Evolutionary conservation across 2,797 vertebrate species (phyloP).

Genomic region (Thaleichthys pacificus): DNA sequence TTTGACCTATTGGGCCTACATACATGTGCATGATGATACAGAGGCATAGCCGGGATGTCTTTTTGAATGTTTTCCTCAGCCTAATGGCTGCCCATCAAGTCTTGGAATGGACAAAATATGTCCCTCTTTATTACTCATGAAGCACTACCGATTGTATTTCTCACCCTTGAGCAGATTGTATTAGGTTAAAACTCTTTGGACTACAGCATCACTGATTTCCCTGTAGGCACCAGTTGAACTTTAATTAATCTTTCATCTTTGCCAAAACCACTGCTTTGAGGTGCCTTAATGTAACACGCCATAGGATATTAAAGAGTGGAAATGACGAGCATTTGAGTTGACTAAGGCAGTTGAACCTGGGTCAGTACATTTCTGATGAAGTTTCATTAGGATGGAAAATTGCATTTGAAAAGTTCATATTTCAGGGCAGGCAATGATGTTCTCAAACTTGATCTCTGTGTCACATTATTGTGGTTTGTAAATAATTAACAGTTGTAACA

Average conservation of each 20-base stretch:
- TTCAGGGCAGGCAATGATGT: background rate
- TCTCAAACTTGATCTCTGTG: background rate
- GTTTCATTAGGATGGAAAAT: slow-evolving; percentile 33
- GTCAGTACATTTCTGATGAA: slow-evolving; percentile 57
- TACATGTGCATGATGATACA: background rate
- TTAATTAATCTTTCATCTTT: slow-evolving; percentile 72
- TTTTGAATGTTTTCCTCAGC: slow-evolving; percentile 53
- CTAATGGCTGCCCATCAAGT: slow-evolving; percentile 52
- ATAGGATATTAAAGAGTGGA: slow-evolving; percentile 49
- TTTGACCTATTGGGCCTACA: background rate
- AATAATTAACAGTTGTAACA: no score
- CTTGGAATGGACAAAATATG: slow-evolving; percentile 63
- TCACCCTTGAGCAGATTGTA: slow-evolving; percentile 64
- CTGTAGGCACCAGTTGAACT: slow-evolving; percentile 62
- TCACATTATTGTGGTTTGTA: no score
- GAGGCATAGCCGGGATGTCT: slow-evolving; percentile 53
- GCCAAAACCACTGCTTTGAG: slow-evolving; percentile 49
- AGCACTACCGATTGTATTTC: slow-evolving; percentile 61
- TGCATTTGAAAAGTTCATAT: slow-evolving; percentile 21
- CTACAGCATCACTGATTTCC: slow-evolving; percentile 73
- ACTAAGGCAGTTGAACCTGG: slow-evolving; percentile 55
- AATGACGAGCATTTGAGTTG: slow-evolving; percentile 42
- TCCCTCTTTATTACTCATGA: slow-evolving; percentile 71
- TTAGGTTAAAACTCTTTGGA: slow-evolving; percentile 64
- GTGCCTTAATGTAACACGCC: slow-evolving; percentile 53